A percentile compares a stretch with the other conserved stretches of the same genome.
Evolutionary conservation across 2,888 invertebrate genomes (phyloP).

Genomic region (Drosophila atripex): DNA sequence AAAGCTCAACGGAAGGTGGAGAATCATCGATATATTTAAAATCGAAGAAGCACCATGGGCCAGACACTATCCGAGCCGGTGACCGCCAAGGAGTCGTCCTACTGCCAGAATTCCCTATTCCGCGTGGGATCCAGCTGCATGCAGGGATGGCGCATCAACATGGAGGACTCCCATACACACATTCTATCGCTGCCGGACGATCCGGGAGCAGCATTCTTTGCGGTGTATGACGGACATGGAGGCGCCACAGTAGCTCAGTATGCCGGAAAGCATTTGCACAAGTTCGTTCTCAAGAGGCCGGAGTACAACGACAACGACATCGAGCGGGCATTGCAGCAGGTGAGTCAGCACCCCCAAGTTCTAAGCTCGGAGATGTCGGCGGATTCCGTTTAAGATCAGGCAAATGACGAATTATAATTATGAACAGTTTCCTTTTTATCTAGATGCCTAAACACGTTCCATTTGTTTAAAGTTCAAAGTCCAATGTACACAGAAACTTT

Average conservation of each 20-base stretch:
- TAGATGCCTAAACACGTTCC: background rate
- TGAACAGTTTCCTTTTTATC: background rate
- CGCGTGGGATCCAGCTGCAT: slow-evolving; percentile 96
- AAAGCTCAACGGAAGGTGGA: background rate
- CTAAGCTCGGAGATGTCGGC: background rate
- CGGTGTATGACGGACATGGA: slow-evolving; percentile 91
- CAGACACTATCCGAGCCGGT: slow-evolving; percentile 98
- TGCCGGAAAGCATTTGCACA: slow-evolving; percentile 97
- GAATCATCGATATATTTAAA: background rate
- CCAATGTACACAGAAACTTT: background rate
- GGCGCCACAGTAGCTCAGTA: slow-evolving; percentile 96
- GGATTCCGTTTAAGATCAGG: background rate
- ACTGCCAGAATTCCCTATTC: slow-evolving; percentile 89
- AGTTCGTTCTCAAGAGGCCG: slow-evolving; percentile 92
- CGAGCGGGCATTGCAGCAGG: slow-evolving; percentile 92
- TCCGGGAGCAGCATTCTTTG: slow-evolving; percentile 96
- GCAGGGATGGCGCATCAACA: slow-evolving; percentile 99
- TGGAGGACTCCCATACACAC: slow-evolving; percentile 99
- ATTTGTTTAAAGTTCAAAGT: background rate
- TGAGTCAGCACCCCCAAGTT: slow-evolving; percentile 77
- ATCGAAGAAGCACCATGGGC: slow-evolving; percentile 88
- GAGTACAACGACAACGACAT: slow-evolving; percentile 91
- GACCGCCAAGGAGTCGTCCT: slow-evolving; percentile 93
- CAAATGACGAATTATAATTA: background rate
- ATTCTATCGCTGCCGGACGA: slow-evolving; percentile 96